Evolutionary conservation across 2,797 vertebrate genomes (phyloP), one percentile per base, ranked within the genome.

Genomic region (Clarias pachynema): DNA sequence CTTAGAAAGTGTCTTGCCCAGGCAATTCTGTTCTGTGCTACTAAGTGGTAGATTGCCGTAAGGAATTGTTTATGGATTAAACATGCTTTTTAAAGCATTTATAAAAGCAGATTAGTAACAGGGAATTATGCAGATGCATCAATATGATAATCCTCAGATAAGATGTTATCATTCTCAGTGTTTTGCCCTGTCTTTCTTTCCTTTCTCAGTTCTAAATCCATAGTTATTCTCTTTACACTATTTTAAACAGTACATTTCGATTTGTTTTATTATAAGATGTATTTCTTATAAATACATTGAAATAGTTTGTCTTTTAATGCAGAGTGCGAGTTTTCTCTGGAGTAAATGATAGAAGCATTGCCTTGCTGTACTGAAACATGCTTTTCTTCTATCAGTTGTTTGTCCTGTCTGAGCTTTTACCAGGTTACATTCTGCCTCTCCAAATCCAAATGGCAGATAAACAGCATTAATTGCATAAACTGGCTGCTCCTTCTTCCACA

Each of bases 51-150:
- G 87, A 92, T 87, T 89, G 86, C 87, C 89, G 88, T 89, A 89
- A 89, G 37, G 89, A 94, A 90, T 91, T 93, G 92, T 94, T 95
- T 95, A 93, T 93, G 91, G 90, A 91, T 90, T 85, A 91, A 94
- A 93, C 91, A 87, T 90, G 91, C 90, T 93, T 93, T 93, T 92
- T 92, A 91, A 90, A 91, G 86, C 88, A 88, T 91, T 83, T 84
- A 83, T 88, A 88, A 89, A 94, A 94, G 93, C 89, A 95, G 94
- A 95, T 96, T 95, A 95, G 95, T 93, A 92, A 95, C 93, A 93
- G 93, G 89, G 89, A 95, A 94, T 96, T 95, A 95, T 96, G 94
- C 94, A 95, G 93, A 94, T 95, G 94, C 93, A 93, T 95, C 93
- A 92, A 91, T 92, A 92, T 94, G 94, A 95, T 95, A 94, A 95